Evolutionary conservation across 2,113 vertebrate genomes (phyloP), one percentile per base, ranked within the genome.

Genomic region (Semicossyphus pulcher): DNA sequence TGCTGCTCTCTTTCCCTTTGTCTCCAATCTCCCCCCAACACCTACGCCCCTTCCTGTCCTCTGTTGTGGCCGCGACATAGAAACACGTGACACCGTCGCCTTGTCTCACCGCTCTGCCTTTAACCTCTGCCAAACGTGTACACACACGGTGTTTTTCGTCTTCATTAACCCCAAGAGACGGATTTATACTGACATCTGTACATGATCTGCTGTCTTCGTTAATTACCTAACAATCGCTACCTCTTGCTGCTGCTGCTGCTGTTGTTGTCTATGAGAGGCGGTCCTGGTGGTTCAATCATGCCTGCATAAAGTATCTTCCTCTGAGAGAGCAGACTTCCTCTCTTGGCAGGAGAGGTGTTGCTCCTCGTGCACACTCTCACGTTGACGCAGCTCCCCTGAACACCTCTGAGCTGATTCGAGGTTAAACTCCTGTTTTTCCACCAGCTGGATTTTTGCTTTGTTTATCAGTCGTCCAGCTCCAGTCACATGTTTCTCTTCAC

Each of bases 351-450:
- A 52, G 53, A 71, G 48, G 54, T 32, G 53, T 63, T 76, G 39
- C 51, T 23, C 28, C 64, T 58, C 47, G n/a, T n/a, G 14, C 62
- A 36, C 63, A 49, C 7, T 29, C 26, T 23, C 54, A 10, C 48
- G 11, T 21, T 36, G 12, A 49, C 21, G 1, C 7, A 21, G 44
- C 36, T 15, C 7, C 42, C 59, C 23, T 20, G 23, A 48, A 31
- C 29, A 16, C 61, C 51, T 67, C 18, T 70, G 71, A 81, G 42
- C 56, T 0, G 29, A 68, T 83, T 29, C 78, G 37, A 37, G 42
- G 67, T 78, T 77, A 15, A 66, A 45, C 58, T 63, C 2, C 32
- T 49, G 3, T 10, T 63, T 81, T 85, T 75, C 85, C 83, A 84
- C 16, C 29, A 2, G 16, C 61, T 70, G 68, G 32, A 3, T 23